Evolutionary conservation across 2,113 vertebrate species (phyloP), one percentile per base, ranked within the genome.

Genomic region (Crotophaga sulcirostris): DNA sequence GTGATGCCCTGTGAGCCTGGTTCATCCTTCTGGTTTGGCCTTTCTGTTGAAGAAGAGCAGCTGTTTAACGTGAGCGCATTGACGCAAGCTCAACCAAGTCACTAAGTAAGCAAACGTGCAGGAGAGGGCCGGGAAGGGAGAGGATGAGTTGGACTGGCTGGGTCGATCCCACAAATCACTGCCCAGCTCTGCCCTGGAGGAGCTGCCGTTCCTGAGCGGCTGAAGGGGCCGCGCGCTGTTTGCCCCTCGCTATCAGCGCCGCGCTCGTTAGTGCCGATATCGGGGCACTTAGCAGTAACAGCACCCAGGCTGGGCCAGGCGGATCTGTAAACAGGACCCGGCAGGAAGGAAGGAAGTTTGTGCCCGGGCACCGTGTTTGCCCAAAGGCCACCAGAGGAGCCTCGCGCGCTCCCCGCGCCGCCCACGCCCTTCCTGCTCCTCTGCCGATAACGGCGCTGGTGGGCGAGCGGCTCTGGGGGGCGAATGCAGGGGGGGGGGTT

Each of bases 381-480:
- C 84, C 81, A 94, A 74, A 66, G 87, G 79, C 75, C 6, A 56
- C 54, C 85, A 6, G 55, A 80, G 90, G 64, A 92, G 75, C 2
- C 13, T 67, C 0, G 16, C 10, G 12, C 6, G 45, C 84, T 94
- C 29, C 70, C 34, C 0, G 5, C 33, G 23, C 1, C 1, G 70
- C 73, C 87, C 96, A 92, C 94, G 11, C 95, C 96, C 94, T 95
- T 95, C 95, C 93, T 95, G 34, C 73, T 68, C 51, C 16, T 7
- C 31, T 0, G 2, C 73, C 4, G 85, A 96, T 93, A 94, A 85
- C 49, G 19, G 36, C 51, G 49, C 70, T n/a, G 47, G 24, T 10
- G 55, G 64, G 13, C 7, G 33, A 38, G 36, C 17, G 5, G 6
- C 11, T 36, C 34, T 20, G 19, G 17, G 28, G 34, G 66, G 66